Evolutionary conservation across 2,888 invertebrate genomes (phyloP).

Genomic region (Tipula unca): DNA sequence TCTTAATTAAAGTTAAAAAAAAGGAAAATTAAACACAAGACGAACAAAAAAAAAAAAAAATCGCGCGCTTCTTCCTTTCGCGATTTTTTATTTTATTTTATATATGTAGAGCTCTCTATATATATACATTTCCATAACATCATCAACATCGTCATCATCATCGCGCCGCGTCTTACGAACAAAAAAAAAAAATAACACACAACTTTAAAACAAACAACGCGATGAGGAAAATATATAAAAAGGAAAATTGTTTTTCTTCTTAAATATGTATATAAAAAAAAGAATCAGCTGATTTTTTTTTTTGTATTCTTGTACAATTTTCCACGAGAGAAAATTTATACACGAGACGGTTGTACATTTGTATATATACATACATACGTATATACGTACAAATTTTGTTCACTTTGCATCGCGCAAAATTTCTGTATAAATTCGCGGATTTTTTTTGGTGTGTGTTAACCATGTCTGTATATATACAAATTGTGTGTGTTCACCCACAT

Average conservation of each 20-base stretch:
- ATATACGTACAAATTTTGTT: neutral
- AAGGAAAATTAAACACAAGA: neutral
- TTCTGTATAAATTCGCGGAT: neutral
- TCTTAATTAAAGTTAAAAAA: slow-evolving; percentile 8
- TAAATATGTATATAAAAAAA: neutral
- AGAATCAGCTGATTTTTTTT: neutral
- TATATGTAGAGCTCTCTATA: too few relatives aligned
- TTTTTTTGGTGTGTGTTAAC: neutral
- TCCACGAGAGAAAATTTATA: neutral
- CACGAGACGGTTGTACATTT: neutral
- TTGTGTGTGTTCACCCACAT: neutral
- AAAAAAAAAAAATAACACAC: neutral
- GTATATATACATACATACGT: neutral
- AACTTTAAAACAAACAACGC: slow-evolving; percentile 14
- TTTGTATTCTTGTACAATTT: neutral
- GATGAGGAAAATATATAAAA: neutral
- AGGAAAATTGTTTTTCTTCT: slow-evolving; percentile 4
- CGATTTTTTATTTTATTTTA: neutral
- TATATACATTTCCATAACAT: neutral
- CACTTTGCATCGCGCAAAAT: slow-evolving; percentile 8
- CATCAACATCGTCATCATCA: neutral
- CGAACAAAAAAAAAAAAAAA: neutral
- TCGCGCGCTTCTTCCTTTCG: neutral
- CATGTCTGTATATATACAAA: neutral
- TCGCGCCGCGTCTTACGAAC: neutral